Evolutionary conservation across 2,888 invertebrate genomes (phyloP), one percentile per base, ranked within the genome.

Genomic region (Raillietiella orientalis): DNA sequence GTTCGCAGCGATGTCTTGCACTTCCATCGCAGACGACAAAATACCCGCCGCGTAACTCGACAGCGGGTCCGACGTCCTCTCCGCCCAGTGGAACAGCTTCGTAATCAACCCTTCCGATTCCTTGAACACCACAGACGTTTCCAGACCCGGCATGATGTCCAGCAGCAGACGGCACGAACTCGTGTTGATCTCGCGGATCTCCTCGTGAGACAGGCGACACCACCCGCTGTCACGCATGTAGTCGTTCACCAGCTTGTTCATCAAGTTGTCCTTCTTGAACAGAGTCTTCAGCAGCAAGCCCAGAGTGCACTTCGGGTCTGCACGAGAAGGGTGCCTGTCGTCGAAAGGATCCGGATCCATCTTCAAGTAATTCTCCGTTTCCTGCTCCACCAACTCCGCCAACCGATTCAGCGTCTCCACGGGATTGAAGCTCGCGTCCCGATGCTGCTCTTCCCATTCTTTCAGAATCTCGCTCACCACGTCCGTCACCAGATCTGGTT

Each of bases 311-410:
- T 70, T 66, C 0, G 90, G 87, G 54, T 87, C 79, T 0, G 77
- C 71, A 30, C 82, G 54, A 9, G 77, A 77, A 2, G 93, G 93
- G 52, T 93, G 90, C 21, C 90, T 54, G 45, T 93, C 84, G 50
- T 96, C 93, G 42, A 93, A 79, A 0, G 93, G 96, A 50, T 96
- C 93, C 0, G 90, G 90, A 49, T 93, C 87, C 53, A 77, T 74
- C 44, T 84, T 82, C 50, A 74, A 59, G 41, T 84, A 93, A 32
- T 70, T 71, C 43, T 84, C 79, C 19, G 72, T 74, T 48, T 90
- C 84, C 6, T 62, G 55, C 50, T 93, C 90, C 40, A 90, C 69
- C 31, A 87, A 63, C 46, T 82, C 79, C 10, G 77, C 69, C 45
- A 77, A 53, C 41, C 10, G 13, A 12, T 6, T 6, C 5, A 22